Evolutionary conservation across 2,888 invertebrate genomes (phyloP).

Genomic region (Tryphoninae sp.): DNA sequence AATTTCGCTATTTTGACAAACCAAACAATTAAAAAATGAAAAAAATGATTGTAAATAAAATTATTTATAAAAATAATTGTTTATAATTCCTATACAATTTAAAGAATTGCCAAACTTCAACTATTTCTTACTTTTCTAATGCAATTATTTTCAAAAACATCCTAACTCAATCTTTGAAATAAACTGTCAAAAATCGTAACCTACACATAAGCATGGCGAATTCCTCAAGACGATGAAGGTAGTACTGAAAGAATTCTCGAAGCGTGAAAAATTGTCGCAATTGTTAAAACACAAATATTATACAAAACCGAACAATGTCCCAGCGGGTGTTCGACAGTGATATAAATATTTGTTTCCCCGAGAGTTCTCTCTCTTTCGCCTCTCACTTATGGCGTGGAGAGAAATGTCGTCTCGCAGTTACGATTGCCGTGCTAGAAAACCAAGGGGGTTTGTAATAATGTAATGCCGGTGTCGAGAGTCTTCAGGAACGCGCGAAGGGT

Average conservation of each 20-base stretch:
- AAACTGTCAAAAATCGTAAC: neutral
- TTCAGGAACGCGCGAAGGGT: slow-evolving; percentile 58
- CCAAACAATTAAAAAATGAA: neutral
- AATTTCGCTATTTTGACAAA: neutral
- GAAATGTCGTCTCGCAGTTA: slow-evolving; percentile 55
- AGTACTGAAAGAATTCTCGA: slow-evolving; percentile 64
- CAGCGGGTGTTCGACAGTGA: slow-evolving; percentile 74
- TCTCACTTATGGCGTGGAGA: slow-evolving; percentile 39
- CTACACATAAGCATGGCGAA: neutral
- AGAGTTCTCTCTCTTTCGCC: slow-evolving; percentile 55
- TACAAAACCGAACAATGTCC: slow-evolving; percentile 71
- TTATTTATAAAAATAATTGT: too few relatives aligned
- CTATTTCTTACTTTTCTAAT: too few relatives aligned
- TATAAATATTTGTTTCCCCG: slow-evolving; percentile 78
- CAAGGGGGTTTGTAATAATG: slow-evolving; percentile 56
- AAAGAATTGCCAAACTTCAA: too few relatives aligned
- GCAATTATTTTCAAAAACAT: too few relatives aligned
- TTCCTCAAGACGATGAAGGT: slow-evolving; percentile 4
- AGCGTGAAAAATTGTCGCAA: slow-evolving; percentile 60
- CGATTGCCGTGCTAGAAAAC: slow-evolving; percentile 33
- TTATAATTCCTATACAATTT: neutral
- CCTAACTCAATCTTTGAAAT: neutral
- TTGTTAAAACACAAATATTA: slow-evolving; percentile 60
- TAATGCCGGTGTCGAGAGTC: slow-evolving; percentile 60
- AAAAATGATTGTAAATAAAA: neutral